Conservation (phyloP, 2,113 vertebrate genomes). For the Corythaeola cristata region DNA sequence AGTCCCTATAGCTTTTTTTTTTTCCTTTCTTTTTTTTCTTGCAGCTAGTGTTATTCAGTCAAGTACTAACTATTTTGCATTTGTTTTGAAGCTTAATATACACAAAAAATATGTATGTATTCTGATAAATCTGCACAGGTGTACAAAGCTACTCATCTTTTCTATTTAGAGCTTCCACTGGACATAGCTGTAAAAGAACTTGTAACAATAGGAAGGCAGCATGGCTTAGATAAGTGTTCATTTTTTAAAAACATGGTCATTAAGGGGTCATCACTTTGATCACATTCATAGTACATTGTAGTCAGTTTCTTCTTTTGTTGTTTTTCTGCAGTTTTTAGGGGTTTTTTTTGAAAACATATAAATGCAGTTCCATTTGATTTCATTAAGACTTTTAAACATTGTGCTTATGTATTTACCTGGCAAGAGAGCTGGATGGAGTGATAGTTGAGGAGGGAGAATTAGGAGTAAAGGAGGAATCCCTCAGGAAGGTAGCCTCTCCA, state of each 20-base stretch:
- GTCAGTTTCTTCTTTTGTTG: background rate
- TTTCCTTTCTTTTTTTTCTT: background rate
- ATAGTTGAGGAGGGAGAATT: background rate
- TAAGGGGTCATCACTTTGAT: background rate
- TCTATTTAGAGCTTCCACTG: background rate
- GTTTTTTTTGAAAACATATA: background rate
- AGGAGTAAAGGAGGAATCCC: background rate
- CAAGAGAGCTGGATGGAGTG: background rate
- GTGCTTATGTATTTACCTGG: background rate
- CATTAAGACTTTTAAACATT: background rate
- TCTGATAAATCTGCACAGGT: background rate
- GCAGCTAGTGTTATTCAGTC: background rate
- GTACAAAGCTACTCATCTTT: background rate
- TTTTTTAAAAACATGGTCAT: background rate
- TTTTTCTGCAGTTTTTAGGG: background rate
- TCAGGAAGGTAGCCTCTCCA: background rate
- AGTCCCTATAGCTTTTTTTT: background rate
- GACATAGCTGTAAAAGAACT: background rate
- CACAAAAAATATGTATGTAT: background rate
- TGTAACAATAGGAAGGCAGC: background rate
- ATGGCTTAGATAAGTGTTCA: background rate
- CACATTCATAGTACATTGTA: rapidly evolving
- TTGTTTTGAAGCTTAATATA: background rate
- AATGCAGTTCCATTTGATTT: background rate
- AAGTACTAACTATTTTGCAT: background rate